Evolutionary conservation across 2,888 invertebrate species (phyloP), one percentile per base, ranked within the genome.

Genomic region (Apantesis nais): DNA sequence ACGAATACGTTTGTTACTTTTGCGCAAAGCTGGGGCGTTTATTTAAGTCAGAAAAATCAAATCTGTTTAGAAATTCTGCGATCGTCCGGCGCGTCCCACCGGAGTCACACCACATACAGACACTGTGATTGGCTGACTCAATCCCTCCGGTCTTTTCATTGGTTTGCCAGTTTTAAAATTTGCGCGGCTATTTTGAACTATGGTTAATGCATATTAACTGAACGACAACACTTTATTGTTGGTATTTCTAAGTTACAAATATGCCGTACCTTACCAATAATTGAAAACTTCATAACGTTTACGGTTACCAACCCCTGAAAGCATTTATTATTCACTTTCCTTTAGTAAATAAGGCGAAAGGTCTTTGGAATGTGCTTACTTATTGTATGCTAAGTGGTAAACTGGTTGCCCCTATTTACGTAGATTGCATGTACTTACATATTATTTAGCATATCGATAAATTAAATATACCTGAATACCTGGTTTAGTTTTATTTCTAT

Each of bases 51-150:
- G 73, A 82, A 89, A 86, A 87, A 81, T 73, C 65, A 41, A 77
- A 77, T 79, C 75, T 75, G 67, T 68, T 68, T 67, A 72, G 77
- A 74, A 80, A 76, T 78, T 79, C 74, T 73, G 80, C 77, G 79
- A 74, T 81, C 80, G 73, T 76, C 78, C 80, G 83, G 90, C 84
- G 89, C 93, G 89, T 90, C 92, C 92, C 92, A 89, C 89, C 81
- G 79, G 87, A 91, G 91, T 95, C 95, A 94, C 93, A 95, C 95
- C 95, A 95, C 89, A 91, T 91, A 84, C 85, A 80, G 81, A 84
- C 82, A 71, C 77, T 80, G 71, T 85, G 87, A 95, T 95, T 95
- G 95, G 95, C 76, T 79, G 74, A 70, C 76, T 78, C 48, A 71
- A 77, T 78, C 75, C 72, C 72, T 73, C 58, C 76, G 68, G 44